phyloP scores from a whole-genome alignment of 2,113 vertebrate species.

The Triplophysa tibetana region DNA sequence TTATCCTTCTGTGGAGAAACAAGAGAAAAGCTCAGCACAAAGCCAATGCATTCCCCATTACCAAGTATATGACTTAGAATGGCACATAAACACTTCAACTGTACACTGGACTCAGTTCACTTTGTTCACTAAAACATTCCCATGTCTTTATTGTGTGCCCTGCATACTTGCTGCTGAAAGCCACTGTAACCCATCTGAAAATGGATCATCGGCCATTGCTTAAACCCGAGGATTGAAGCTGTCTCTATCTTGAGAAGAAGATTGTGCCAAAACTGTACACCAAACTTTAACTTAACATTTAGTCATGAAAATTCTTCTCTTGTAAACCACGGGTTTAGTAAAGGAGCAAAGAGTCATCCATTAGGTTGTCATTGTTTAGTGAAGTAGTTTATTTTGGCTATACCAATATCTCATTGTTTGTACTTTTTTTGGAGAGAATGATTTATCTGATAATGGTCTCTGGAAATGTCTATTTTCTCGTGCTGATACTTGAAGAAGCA shows the following conservation, averaged over 20 bases:
- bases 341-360: conserved; percentile 27
- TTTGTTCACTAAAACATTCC: conserved; percentile 38
- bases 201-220: conserved; percentile 23
- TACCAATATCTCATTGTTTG: conserved; percentile 32
- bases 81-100: conserved; percentile 1
- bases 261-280: conserved; percentile 53
- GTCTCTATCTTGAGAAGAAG: conserved; percentile 11
- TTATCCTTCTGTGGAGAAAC: conserved; percentile 5
- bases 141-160: conserved; percentile 38
- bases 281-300: conserved; percentile 16
- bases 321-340: conserved; percentile 40
- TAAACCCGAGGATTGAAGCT: conserved; percentile 17
- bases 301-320: conserved; percentile 12
- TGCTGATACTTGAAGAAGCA: conserved; percentile 52
- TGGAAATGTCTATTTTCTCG: conserved; percentile 9
- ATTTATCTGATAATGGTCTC: conserved; percentile 13
- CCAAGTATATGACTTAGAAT: conserved; percentile 22
- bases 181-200: neutral
- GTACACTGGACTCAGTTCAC: conserved; percentile 37
- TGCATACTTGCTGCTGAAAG: conserved; percentile 51
- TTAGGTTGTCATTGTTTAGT: conserved; percentile 48
- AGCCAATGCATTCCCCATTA: conserved; percentile 10
- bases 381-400: conserved; percentile 42
- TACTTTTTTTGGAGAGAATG: conserved; percentile 1
- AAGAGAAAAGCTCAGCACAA: conserved; percentile 41